phyloP scores from a whole-genome alignment of 2,113 vertebrate genomes.

The Panurus biarmicus region DNA sequence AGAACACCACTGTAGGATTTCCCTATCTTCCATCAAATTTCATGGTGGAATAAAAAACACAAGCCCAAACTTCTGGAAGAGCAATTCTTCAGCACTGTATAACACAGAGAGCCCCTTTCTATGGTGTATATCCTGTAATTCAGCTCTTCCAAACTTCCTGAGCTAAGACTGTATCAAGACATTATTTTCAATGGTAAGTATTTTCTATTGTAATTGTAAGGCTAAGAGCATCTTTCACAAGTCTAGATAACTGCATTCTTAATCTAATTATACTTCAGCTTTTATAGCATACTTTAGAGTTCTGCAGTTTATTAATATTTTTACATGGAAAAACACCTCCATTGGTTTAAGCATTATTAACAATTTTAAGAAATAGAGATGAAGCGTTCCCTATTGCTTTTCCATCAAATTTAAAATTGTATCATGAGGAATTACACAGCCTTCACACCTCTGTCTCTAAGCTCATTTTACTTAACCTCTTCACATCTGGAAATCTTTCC shows the following conservation, averaged over 20 bases:
- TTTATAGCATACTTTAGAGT: neutral
- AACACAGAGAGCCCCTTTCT: neutral
- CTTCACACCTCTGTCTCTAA: neutral
- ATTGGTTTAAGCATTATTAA: neutral
- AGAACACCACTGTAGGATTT: neutral
- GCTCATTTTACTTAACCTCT: neutral
- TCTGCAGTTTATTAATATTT: neutral
- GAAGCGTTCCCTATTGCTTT: neutral
- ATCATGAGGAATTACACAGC: neutral
- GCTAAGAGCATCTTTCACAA: neutral
- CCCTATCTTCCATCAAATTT: neutral
- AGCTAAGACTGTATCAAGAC: neutral
- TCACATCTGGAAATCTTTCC: neutral
- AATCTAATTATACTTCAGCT: neutral
- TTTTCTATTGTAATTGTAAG: neutral
- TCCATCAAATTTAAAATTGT: neutral
- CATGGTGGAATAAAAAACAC: neutral
- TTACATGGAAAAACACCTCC: neutral
- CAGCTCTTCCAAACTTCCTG: neutral
- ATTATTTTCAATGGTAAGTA: neutral
- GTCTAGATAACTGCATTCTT: neutral
- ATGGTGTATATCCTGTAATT: neutral
- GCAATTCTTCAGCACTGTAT: neutral
- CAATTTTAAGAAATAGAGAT: neutral
- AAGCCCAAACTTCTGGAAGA: neutral